Evolutionary conservation across 1,140 invertebrate species (phyloP).

Genomic region (Cydia strobilella): DNA sequence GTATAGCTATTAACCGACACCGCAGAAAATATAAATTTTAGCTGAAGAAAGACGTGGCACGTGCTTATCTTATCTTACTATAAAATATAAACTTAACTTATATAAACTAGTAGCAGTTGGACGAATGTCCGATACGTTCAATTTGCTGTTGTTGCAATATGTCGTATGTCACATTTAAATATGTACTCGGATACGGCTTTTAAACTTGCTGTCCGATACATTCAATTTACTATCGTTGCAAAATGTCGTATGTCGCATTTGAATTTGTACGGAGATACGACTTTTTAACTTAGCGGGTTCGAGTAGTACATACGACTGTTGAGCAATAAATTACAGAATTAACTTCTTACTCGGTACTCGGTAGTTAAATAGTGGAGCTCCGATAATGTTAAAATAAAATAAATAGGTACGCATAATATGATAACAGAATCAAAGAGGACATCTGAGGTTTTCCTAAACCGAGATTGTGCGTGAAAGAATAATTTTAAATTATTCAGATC

Average conservation of each 20-base stretch:
- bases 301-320: background rate
- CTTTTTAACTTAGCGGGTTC: too few relatives aligned
- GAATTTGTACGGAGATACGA: too few relatives aligned
- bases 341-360: conserved; percentile 12
- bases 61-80: background rate
- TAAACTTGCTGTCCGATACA: background rate
- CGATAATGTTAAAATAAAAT: background rate
- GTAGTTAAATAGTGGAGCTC: background rate
- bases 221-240: background rate
- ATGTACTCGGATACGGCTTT: too few relatives aligned
- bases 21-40: conserved; percentile 14
- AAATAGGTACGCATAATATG: background rate
- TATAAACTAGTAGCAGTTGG: background rate
- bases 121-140: background rate
- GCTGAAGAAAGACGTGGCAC: background rate
- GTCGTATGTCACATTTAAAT: too few relatives aligned
- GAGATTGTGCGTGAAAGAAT: too few relatives aligned
- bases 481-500: too few relatives aligned
- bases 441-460: too few relatives aligned
- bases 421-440: too few relatives aligned
- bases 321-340: background rate
- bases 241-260: too few relatives aligned
- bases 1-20: conserved; percentile 7
- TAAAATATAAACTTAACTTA: conserved; percentile 14
- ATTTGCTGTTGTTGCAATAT: background rate